A percentile compares a stretch with the other conserved stretches of the same genome.
Conservation (phyloP, 2,113 vertebrate genomes). For the Fregata magnificens region DNA sequence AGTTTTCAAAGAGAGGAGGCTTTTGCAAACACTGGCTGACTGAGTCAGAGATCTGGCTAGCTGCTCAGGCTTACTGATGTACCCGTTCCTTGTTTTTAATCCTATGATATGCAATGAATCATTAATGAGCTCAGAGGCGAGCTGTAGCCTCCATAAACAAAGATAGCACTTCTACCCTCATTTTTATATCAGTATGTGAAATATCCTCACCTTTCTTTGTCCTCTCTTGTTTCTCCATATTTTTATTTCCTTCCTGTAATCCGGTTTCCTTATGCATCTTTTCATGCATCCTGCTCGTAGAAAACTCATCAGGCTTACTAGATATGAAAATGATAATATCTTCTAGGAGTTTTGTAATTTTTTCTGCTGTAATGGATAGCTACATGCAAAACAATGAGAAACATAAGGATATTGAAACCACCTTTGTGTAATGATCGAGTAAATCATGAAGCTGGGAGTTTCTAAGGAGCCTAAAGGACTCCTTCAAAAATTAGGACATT, state of each 20-base stretch:
- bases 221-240: neutral
- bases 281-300: neutral
- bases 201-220: neutral
- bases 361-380: neutral
- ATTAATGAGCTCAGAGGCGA: neutral
- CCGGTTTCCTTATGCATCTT: neutral
- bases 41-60: neutral
- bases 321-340: neutral
- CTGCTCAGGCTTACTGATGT: neutral
- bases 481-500: neutral
- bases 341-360: neutral
- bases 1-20: neutral
- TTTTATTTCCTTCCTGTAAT: neutral
- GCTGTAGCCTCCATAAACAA: neutral
- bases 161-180: neutral
- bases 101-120: neutral
- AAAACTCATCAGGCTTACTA: neutral
- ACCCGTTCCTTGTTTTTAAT: neutral
- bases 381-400: neutral
- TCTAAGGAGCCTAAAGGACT: neutral
- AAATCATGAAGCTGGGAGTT: neutral
- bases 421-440: neutral
- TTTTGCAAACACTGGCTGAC: neutral
- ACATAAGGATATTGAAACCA: neutral
- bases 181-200: neutral